A percentile compares a stretch with the other conserved stretches of the same genome.
These are phyloP conservation scores for Ochotona curzoniae DNA, from an alignment of 2,113 vertebrate species.

Conservation along the genomic window DNA sequence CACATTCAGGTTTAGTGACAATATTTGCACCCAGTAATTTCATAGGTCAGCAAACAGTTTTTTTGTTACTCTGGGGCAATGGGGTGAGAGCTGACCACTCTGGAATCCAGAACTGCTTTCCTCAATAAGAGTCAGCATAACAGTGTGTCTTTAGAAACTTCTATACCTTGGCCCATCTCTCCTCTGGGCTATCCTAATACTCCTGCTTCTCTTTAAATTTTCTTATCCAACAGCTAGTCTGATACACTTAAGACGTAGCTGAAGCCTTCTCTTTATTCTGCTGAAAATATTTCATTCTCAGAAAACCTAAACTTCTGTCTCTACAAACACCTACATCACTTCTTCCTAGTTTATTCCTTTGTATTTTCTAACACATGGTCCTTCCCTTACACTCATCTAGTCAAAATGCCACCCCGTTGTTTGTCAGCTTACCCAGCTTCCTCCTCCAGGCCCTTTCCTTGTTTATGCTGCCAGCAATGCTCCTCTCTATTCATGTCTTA, in stretches of 20 bases:
- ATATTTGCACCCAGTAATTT: no score
- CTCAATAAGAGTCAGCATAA: not conserved
- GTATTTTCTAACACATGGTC: rapidly evolving
- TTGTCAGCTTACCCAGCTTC: not conserved
- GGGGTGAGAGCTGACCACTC: not conserved
- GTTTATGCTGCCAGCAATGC: no score
- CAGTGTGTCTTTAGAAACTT: not conserved
- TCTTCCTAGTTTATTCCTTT: not conserved
- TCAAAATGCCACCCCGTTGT: rapidly evolving
- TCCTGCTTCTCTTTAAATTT: not conserved
- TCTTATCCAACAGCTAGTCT: not conserved
- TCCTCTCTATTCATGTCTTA: not conserved
- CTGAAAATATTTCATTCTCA: not conserved
- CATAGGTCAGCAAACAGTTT: not conserved
- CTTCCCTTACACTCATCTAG: not conserved
- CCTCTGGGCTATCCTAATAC: no score
- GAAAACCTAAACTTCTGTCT: not conserved
- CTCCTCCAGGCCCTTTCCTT: not conserved
- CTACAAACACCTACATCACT: not conserved
- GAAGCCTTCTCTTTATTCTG: not conserved
- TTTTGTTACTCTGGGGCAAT: no score
- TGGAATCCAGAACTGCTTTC: not conserved
- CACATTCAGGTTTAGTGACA: not conserved
- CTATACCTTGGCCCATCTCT: no score
- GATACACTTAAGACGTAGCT: not conserved